phyloP scores from a whole-genome alignment of 2,888 invertebrate species.

The Lissocephala sabroskyi region DNA sequence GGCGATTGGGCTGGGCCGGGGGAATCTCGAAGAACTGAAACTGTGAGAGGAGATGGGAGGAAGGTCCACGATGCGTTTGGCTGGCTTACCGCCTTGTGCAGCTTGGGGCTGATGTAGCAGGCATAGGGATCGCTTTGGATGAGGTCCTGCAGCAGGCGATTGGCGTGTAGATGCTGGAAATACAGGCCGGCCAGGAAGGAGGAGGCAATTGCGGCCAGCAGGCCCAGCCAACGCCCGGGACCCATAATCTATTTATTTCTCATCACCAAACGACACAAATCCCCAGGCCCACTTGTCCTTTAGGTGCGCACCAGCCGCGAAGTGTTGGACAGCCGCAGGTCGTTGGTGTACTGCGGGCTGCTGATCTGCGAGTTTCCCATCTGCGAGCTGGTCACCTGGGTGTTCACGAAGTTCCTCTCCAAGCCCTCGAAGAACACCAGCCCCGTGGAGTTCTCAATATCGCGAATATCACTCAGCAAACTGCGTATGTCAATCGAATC shows the following conservation, averaged over 20 bases:
- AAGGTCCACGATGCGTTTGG: neutral
- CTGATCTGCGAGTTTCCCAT: too few relatives aligned
- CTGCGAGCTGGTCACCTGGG: conserved; percentile 23
- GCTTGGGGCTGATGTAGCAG: conserved; percentile 46
- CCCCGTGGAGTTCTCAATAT: conserved; percentile 49
- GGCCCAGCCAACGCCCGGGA: too few relatives aligned
- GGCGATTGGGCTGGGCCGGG: conserved; percentile 37
- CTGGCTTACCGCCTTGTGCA: conserved; percentile 38
- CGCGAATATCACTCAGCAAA: conserved; percentile 43
- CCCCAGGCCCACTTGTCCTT: too few relatives aligned
- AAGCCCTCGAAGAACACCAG: conserved; percentile 46
- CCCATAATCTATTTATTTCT: too few relatives aligned
- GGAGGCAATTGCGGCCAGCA: conserved; percentile 27
- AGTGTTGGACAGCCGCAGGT: too few relatives aligned
- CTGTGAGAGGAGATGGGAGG: conserved; percentile 22
- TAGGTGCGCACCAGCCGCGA: too few relatives aligned
- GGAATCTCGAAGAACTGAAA: conserved; percentile 34
- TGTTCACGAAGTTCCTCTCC: conserved; percentile 43
- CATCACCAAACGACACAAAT: too few relatives aligned
- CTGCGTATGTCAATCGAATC: conserved; percentile 29
- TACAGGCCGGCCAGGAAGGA: conserved; percentile 47
- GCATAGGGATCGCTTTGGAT: conserved; percentile 53
- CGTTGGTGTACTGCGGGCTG: too few relatives aligned
- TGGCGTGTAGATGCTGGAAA: conserved; percentile 46
- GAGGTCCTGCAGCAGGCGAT: conserved; percentile 29